Base-by-base conservation (phyloP, 1,140 invertebrate species). In the Probaryconus sp. region DNA sequence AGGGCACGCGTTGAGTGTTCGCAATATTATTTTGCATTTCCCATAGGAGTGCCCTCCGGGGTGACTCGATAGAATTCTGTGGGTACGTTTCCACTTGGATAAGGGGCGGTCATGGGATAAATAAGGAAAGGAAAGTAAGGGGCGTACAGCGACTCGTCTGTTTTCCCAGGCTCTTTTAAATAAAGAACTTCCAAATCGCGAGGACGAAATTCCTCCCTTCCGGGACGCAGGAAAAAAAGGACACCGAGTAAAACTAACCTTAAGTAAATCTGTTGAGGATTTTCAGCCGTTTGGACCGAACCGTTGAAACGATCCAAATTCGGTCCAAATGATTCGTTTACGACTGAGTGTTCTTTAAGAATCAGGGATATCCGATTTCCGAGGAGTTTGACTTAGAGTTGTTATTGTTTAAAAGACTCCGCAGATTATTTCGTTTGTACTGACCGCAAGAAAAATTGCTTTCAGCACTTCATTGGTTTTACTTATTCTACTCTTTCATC, bases 21-120 rank as follows among this genome's bases (percentile, higher is more conserved):
- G 33, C 61, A 78, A 79, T 82, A 84, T 83, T 84, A 84, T 84
- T 84, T 83, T 83, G 79, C 79, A 82, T 78, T 74, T 80, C 77
- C 83, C 78, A 64, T 50, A 69, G 67, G 81, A 63, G 42, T 60
- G 56, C 63, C 63, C 55, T 61, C 24, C 10, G 38, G 35, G 9
- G 13, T 35, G 21, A 16, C 3, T 17, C 51, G 6, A 11, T 38
- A 31, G 53, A 64, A 42, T 51, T 64, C 35, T 51, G 18, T 60
- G 30, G 45, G 61, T 11, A 31, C n/a, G n/a, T n/a, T n/a, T n/a
- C n/a, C 11, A 53, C 55, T 69, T 50, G 26, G 31, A 74, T 68
- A 70, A 69, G 61, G 30, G 82, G 71, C 68, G 78, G 76, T 74
- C 50, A 65, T 35, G 65, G 74, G 78, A 83, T 82, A 79, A 85